A percentile compares a stretch with the other conserved stretches of the same genome.
Evolutionary conservation across 2,888 invertebrate species (phyloP).

Genomic region (Acanthococcus lagerstroemiae): DNA sequence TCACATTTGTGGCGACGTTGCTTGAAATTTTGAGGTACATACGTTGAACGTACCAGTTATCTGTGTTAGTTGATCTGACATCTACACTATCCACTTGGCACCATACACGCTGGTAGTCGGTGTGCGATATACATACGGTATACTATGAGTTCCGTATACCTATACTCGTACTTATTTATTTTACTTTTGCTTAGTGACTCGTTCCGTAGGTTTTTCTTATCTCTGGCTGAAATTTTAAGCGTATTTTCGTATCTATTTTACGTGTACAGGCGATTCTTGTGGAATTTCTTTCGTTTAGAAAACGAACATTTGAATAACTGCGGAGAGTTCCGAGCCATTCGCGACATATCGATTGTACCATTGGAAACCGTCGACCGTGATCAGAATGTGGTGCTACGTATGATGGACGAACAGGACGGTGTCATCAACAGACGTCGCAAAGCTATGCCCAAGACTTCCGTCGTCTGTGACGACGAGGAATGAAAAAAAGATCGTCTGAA

Average conservation of each 20-base stretch:
- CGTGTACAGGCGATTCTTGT: slow-evolving; percentile 57
- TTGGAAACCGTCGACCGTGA: slow-evolving; percentile 63
- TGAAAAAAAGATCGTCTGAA: no score
- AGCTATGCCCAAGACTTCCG: slow-evolving; percentile 17
- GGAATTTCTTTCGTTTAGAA: slow-evolving; percentile 82
- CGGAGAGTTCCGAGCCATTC: slow-evolving; percentile 76
- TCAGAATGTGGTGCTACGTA: slow-evolving; percentile 43
- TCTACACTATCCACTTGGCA: no score
- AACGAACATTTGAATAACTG: slow-evolving; percentile 85
- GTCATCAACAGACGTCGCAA: slow-evolving; percentile 44
- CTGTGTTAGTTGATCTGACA: no score
- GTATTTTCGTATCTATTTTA: not conserved
- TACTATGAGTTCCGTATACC: no score
- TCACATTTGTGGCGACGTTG: slow-evolving; percentile 47
- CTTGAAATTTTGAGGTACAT: slow-evolving; percentile 55
- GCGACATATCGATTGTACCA: slow-evolving; percentile 72
- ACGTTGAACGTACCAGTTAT: no score
- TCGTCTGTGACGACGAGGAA: no score
- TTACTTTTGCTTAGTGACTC: no score
- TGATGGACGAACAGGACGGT: slow-evolving; percentile 53
- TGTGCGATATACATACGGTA: no score
- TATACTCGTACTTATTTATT: no score
- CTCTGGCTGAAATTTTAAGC: not conserved
- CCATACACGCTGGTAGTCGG: no score
- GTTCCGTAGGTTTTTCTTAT: slow-evolving; percentile 3